Base-by-base conservation (phyloP, 2,888 invertebrate genomes). In the Craniophora ligustri region DNA sequence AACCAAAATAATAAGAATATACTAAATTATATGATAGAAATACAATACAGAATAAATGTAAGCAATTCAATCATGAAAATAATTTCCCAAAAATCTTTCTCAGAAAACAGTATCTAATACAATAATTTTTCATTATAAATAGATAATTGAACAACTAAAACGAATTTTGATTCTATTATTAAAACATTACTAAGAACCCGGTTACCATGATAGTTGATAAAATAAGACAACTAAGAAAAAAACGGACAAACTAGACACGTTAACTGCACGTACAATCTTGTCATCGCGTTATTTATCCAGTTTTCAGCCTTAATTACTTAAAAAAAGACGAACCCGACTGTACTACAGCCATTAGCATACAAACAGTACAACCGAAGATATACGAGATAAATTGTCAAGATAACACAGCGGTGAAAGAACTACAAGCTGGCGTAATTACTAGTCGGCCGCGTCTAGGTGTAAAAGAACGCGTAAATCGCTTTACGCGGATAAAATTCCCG, bases 321-420 rank as follows among this genome's bases (percentile, higher is more conserved):
- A 54, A 71, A 72, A 71, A 56, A 59, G 32, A 16, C 55, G 53
- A 68, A 36, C 45, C 15, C 50, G 57, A 77, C 78, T 78, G 79
- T 81, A 84, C 79, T 59, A 57, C 53, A 61, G 41, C 81, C 79
- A 90, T 91, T 91, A 89, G 85, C 89, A 91, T 89, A 88, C 84
- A 88, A 88, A 89, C 88, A 88, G 80, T 78, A 83, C 80, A 79
- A 78, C 84, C 76, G 78, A 79, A 83, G 84, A 88, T 85, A 85
- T 81, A 82, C 78, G 76, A 86, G 90, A 90, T 91, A 87, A 90
- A 89, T 89, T 87, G 89, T 84, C 73, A 75, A 83, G 90, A 91
- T 91, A 91, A 86, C 72, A 63, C 67, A 38, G 69, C 81, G 84
- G 86, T 82, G 86, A 89, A 89, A 89, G 88, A 90, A 88, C 81